phyloP scores from a whole-genome alignment of 1,140 invertebrate species.

The Drosophila bocki region DNA sequence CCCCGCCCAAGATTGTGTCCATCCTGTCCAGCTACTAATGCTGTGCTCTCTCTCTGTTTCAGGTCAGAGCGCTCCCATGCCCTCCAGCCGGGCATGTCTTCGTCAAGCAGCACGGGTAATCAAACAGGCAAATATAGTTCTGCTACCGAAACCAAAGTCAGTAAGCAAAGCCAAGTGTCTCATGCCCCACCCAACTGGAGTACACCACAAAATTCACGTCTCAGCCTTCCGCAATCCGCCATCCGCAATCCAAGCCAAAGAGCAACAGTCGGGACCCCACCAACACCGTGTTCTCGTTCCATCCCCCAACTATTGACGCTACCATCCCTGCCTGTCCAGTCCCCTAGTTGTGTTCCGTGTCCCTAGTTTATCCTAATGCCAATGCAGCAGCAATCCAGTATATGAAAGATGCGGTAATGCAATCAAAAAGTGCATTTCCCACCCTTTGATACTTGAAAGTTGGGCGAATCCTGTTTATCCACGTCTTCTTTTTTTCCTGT shows the following conservation, averaged over 20 bases:
- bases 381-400: conserved; percentile 18
- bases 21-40: neutral
- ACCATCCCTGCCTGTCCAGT: conserved; percentile 15
- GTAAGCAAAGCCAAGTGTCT: conserved; percentile 92
- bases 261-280: conserved; percentile 35
- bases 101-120: conserved; percentile 81
- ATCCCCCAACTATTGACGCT: conserved; percentile 20
- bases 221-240: conserved; percentile 44
- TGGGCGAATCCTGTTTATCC: neutral
- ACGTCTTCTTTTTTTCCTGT: neutral
- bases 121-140: conserved; percentile 85
- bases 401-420: conserved; percentile 1
- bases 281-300: conserved; percentile 21
- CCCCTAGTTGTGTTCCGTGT: conserved; percentile 9
- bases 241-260: conserved; percentile 37
- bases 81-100: conserved; percentile 60
- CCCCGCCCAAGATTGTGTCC: too few relatives aligned
- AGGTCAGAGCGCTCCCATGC: conserved; percentile 81
- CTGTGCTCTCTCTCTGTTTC: conserved; percentile 41
- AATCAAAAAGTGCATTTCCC: conserved; percentile 6
- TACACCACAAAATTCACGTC: conserved; percentile 78
- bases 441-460: conserved; percentile 9
- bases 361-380: neutral
- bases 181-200: conserved; percentile 76
- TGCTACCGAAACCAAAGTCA: conserved; percentile 94